phyloP scores from a whole-genome alignment of 2,888 invertebrate species.

The Drosophila borborema region DNA sequence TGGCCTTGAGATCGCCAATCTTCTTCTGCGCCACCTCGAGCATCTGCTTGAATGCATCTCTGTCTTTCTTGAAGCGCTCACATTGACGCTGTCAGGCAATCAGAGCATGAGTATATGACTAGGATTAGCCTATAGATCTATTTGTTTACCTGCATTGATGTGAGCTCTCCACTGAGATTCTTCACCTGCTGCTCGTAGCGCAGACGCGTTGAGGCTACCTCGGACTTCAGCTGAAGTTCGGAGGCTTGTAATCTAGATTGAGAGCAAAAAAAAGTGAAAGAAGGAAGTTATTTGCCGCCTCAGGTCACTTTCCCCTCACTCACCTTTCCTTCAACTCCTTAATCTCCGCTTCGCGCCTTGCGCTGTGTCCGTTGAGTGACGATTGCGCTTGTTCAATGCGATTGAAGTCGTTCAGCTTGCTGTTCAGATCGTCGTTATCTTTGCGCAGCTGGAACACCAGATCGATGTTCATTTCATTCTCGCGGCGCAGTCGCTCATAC shows the following conservation, averaged over 20 bases:
- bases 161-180: conserved; percentile 92
- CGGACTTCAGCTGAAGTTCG: conserved; percentile 91
- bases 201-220: conserved; percentile 92
- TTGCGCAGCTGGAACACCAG: conserved; percentile 90
- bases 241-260: conserved; percentile 87
- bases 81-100: conserved; percentile 82
- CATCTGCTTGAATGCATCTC: conserved; percentile 96
- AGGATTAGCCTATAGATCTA: accelerated
- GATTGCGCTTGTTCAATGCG: conserved; percentile 93
- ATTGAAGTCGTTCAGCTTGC: conserved; percentile 93
- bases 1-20: conserved; percentile 90
- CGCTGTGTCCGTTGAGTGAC: conserved; percentile 91
- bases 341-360: conserved; percentile 91
- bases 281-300: too few species aligned
- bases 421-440: conserved; percentile 92
- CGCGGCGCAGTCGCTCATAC: conserved; percentile 89
- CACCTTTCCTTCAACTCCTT: conserved; percentile 88
- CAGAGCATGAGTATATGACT: too few species aligned
- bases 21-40: conserved; percentile 94
- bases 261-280: background rate
- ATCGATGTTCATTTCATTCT: conserved; percentile 89
- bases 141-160: conserved; percentile 89
- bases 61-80: conserved; percentile 92
- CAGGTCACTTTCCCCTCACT: background rate
- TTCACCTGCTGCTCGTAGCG: conserved; percentile 94